Conservation (phyloP, 1,140 invertebrate species). For the Mamestra configurata region DNA sequence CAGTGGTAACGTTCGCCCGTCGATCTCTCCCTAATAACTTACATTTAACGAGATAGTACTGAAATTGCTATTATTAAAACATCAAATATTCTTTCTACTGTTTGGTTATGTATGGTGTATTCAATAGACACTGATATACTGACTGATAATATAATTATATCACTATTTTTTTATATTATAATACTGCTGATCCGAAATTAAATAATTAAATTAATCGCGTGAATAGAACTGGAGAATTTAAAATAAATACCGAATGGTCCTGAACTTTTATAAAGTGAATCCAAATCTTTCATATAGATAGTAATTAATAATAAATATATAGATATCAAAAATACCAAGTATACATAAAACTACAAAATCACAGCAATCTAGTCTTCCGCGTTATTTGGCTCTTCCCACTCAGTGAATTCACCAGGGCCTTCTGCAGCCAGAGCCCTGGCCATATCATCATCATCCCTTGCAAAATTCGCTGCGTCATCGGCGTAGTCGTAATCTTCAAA, state of each 20-base stretch:
- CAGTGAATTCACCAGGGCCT: neutral
- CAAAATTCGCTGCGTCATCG: neutral
- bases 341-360: slow-evolving; percentile 1
- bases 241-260: neutral
- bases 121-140: neutral
- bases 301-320: slow-evolving; percentile 3
- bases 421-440: neutral
- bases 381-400: neutral
- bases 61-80: neutral
- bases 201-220: neutral
- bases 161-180: too few relatives aligned
- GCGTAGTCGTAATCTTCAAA: neutral
- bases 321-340: slow-evolving; percentile 35
- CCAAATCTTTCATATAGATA: slow-evolving; percentile 5
- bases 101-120: neutral
- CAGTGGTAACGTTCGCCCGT: too few relatives aligned
- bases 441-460: neutral
- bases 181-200: too few relatives aligned
- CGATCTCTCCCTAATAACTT: too few relatives aligned
- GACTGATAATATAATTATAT: neutral
- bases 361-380: slow-evolving; percentile 26
- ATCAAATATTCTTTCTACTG: neutral
- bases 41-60: neutral
- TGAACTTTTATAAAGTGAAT: neutral
- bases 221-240: neutral